A percentile compares a stretch with the other conserved stretches of the same genome.
Conservation (phyloP, 2,113 vertebrate genomes). For the Plestiodon gilberti region DNA sequence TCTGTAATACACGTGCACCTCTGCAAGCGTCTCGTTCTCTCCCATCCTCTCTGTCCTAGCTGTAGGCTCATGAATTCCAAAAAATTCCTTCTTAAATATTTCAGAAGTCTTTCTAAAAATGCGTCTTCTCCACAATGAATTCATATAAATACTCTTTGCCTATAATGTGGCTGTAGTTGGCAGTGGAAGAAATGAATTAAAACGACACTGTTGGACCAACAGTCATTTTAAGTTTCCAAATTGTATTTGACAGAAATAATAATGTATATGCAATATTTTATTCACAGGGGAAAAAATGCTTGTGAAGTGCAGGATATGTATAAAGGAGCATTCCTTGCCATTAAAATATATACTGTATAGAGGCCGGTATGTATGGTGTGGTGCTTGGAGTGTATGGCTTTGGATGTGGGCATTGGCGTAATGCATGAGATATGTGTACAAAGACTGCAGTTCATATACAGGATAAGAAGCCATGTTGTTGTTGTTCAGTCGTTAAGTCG, state of each 20-base stretch:
- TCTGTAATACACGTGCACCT: background rate
- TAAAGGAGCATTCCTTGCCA: background rate
- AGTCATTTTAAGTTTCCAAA: background rate
- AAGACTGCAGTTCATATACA: too few relatives aligned
- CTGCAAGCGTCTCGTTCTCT: background rate
- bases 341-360: background rate
- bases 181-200: slow-evolving; percentile 11
- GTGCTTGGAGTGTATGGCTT: background rate
- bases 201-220: background rate
- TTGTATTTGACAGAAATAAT: background rate
- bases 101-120: background rate
- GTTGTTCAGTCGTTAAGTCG: too few relatives aligned
- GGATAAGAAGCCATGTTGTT: too few relatives aligned
- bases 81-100: background rate
- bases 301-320: background rate
- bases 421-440: background rate
- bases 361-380: background rate
- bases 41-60: background rate
- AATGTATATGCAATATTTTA: background rate
- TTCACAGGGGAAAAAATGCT: background rate
- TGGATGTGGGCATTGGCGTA: background rate
- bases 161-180: background rate
- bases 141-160: background rate
- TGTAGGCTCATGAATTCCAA: background rate
- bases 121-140: background rate